Base-by-base conservation (phyloP, 2,888 invertebrate genomes). In the Melanostoma mellinum region DNA sequence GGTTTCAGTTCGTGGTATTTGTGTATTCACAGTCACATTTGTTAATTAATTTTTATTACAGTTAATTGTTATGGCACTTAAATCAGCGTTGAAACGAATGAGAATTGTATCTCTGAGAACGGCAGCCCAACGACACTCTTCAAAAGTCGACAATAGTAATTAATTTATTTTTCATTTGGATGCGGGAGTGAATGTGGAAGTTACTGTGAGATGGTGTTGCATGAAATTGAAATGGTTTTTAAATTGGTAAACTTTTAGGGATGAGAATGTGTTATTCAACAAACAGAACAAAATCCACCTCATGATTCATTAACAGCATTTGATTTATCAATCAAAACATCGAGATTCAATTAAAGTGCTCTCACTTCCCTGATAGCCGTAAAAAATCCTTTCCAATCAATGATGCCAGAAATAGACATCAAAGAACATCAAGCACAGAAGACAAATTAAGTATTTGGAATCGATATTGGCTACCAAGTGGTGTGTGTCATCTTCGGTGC, bases 21-120 rank as follows among this genome's bases (percentile, higher is more conserved):
- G 32, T 61, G 6, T 48, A 38, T n/a, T n/a, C 65, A 79, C 84
- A 71, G 74, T 78, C 78, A 84, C 71, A 79, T 79, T 58, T 69
- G 74, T 84, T 84, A 84, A 84, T 84, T 84, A 84, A 84, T 67
- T 84, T 84, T 84, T 84, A 84, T 84, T 84, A 84, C 79, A 75
- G 84, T 84, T 84, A 84, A 84, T 84, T 84, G 79, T 79, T 79
- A 56, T 79, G 71, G 79, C 84, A 84, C 84, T 84, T 71, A 84
- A 84, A 84, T 84, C 84, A 84, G 84, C 79, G 84, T 84, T 69
- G 78, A 60, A 74, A 65, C 69, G 69, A 73, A 76, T 40, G 65
- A 60, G 65, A 38, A 63, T 20, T 50, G 58, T 63, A 32, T 40
- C 55, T 73, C 4, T 4, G 35, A 63, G 50, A 56, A 46, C 60